Evolutionary conservation across 2,797 vertebrate genomes (phyloP).

Genomic region (Hylomyscus alleni): DNA sequence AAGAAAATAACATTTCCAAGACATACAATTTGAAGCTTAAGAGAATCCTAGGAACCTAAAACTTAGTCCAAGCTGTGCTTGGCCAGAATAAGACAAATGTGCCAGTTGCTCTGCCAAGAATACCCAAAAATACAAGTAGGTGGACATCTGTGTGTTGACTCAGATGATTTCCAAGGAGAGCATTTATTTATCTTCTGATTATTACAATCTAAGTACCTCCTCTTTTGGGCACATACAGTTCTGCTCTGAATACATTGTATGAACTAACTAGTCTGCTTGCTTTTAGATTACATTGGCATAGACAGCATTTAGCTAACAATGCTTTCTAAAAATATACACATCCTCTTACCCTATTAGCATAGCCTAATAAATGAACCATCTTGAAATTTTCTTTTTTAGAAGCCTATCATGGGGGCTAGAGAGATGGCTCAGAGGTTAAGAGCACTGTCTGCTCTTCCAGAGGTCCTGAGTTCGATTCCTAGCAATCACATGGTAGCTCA

Average conservation of each 20-base stretch:
- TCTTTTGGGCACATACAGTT: neutral
- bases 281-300: neutral
- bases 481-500: too few relatives aligned
- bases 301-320: neutral
- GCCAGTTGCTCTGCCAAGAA: neutral
- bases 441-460: too few relatives aligned
- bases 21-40: conserved; percentile 7
- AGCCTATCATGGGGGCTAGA: neutral
- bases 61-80: neutral
- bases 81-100: neutral
- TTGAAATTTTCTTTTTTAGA: neutral
- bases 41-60: neutral
- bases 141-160: neutral
- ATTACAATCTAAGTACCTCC: neutral
- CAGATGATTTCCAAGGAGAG: neutral
- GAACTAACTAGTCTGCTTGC: neutral
- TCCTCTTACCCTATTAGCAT: neutral
- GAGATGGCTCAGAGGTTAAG: neutral
- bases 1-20: neutral
- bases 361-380: neutral
- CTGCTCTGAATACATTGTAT: neutral
- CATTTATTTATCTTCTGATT: neutral
- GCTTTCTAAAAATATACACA: neutral
- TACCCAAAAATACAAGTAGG: neutral
- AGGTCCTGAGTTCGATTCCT: too few relatives aligned